Base-by-base conservation (phyloP, 2,113 vertebrate genomes). In the Petrocephalus zakoni region DNA sequence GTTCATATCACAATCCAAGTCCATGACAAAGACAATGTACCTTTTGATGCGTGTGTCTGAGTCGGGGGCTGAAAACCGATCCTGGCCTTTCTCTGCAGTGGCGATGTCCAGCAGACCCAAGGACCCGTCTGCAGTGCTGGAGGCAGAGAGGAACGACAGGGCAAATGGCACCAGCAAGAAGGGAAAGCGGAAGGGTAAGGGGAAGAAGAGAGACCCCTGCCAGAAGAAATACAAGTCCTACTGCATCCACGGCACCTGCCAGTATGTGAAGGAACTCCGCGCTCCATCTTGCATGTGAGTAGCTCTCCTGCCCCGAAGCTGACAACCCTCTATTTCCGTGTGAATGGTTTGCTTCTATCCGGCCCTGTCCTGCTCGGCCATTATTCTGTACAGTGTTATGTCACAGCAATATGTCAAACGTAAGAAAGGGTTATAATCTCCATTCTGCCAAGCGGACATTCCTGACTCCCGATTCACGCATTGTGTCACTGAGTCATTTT, bases 171-270 rank as follows among this genome's bases (percentile, higher is more conserved):
- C 89, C 95, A 94, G 49, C 95, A 96, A 96, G 89, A 95, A 94
- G 90, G 95, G 93, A 89, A 97, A 92, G 93, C 96, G 95, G 75
- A 98, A 97, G 88, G 97, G 97, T 0, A 95, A 95, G 92, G 98
- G 98, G 17, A 97, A 93, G 93, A 99, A 99, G 94, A 97, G 97
- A 94, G 96, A 99, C 89, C 98, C 98, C 0, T 99, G 98, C 90
- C 94, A 97, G 93, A 94, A 90, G 92, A 99, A 97, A 91, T 99
- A 96, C 91, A 99, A 98, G 90, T 96, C 98, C 92, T 99, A 96
- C 94, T 99, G 98, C 92, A 97, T 99, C 92, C 97, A 99, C 0
- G 98, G 98, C 83, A 97, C 96, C 88, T 99, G 98, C 94, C 96
- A 95, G 90, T 97, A 98, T 86, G 91, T 97, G 89, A 96, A 92